These are phyloP conservation scores for Phylloscopus collybita DNA, from an alignment of 2,797 vertebrate species.

Conservation along the genomic window DNA sequence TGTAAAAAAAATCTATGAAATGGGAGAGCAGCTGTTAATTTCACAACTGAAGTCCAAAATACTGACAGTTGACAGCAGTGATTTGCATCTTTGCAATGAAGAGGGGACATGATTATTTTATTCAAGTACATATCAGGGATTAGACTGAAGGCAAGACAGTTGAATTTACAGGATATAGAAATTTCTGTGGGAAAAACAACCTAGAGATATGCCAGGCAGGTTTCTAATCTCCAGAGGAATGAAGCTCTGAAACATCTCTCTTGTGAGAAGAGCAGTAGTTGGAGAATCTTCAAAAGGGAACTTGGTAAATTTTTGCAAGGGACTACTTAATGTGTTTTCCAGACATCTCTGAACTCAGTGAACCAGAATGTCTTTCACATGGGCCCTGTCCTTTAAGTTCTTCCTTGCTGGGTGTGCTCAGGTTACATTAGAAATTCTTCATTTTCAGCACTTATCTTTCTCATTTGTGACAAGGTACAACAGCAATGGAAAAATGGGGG, in stretches of 20 bases:
- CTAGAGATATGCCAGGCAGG: neutral
- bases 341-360: neutral
- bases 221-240: neutral
- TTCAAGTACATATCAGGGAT: neutral
- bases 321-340: neutral
- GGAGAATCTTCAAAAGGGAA: neutral
- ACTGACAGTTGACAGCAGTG: neutral
- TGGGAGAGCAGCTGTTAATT: neutral
- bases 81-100: neutral
- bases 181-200: neutral
- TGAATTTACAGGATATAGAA: neutral
- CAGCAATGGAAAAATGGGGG: neutral
- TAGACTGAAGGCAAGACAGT: neutral
- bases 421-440: neutral
- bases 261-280: neutral
- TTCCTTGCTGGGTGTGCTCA: neutral
- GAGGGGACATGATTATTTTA: neutral
- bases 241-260: neutral
- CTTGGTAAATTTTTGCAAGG: neutral
- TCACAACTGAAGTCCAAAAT: neutral
- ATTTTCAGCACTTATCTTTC: neutral
- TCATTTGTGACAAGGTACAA: neutral
- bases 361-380: neutral
- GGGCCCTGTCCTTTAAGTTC: neutral
- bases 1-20: neutral